Base-by-base conservation (phyloP, 2,888 invertebrate species). In the Dynastes maya region DNA sequence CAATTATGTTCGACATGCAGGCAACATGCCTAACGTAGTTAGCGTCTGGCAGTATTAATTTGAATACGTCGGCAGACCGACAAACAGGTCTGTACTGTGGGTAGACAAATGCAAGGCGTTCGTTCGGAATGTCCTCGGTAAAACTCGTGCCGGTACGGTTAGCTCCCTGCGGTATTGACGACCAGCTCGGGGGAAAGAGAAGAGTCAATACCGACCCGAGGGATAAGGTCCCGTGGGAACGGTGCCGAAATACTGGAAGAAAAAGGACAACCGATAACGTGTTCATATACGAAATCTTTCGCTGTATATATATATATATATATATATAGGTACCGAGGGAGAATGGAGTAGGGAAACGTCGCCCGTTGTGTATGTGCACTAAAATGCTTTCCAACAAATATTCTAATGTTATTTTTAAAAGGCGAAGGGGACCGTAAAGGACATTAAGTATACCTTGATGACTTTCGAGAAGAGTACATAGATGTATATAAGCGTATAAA, bases 191-290 rank as follows among this genome's bases (percentile, higher is more conserved):
- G 89, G 89, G 89, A 89, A 89, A 88, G 88, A 89, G 89, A 89
- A 89, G 89, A 90, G 90, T 91, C 91, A 91, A 91, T 85, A 89
- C 86, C 82, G 90, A 89, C 87, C 91, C 91, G 88, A 87, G 89
- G 86, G 86, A 86, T 68, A 76, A 63, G 81, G 81, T 85, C 86
- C 85, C 85, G 82, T 81, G 86, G 89, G 81, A 91, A 91, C 91
- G 87, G 82, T 80, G 82, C 82, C 78, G 81, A 76, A 80, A 80
- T 78, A 82, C 80, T 61, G 77, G 83, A 80, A 81, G 79, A 79
- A 83, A 80, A 80, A 82, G 81, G 82, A 83, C 80, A 80, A 81
- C 78, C 81, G 81, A 83, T 81, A 80, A 82, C 83, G 84, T 83
- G 83, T 82, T 83, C 82, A 84, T 84, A 82, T 81, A 82, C 79